Conservation (phyloP, 2,888 invertebrate species). For the Reticulitermes lucifugus region DNA sequence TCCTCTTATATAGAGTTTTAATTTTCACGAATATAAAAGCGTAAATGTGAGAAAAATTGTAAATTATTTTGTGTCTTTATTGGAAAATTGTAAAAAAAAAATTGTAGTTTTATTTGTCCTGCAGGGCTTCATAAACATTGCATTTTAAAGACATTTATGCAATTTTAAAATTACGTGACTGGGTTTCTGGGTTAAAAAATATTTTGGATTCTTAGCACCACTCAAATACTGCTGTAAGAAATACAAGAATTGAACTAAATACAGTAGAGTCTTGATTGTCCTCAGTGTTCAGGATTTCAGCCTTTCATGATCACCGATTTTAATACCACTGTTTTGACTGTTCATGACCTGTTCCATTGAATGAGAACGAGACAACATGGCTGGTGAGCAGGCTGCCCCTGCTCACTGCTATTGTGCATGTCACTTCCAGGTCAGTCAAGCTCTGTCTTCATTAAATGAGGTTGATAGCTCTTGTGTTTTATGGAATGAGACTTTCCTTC, state of each 20-base stretch:
- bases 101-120: not conserved
- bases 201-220: not conserved
- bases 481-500: too few relatives aligned
- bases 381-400: too few relatives aligned
- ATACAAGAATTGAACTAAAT: not conserved
- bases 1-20: conserved; percentile 5
- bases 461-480: too few relatives aligned
- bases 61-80: not conserved
- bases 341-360: too few relatives aligned
- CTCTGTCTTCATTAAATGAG: too few relatives aligned
- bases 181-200: not conserved
- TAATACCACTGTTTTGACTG: too few relatives aligned
- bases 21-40: not conserved
- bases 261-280: too few relatives aligned
- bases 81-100: not conserved
- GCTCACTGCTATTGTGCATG: too few relatives aligned
- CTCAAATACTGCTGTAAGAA: not conserved
- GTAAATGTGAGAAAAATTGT: not conserved
- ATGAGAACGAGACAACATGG: too few relatives aligned
- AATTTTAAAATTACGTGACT: not conserved
- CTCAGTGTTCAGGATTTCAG: too few relatives aligned
- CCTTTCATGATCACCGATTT: too few relatives aligned
- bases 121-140: not conserved
- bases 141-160: not conserved
- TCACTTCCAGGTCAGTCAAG: too few relatives aligned